Evolutionary conservation across 2,113 vertebrate species (phyloP).

Genomic region (Pteropus alecto): DNA sequence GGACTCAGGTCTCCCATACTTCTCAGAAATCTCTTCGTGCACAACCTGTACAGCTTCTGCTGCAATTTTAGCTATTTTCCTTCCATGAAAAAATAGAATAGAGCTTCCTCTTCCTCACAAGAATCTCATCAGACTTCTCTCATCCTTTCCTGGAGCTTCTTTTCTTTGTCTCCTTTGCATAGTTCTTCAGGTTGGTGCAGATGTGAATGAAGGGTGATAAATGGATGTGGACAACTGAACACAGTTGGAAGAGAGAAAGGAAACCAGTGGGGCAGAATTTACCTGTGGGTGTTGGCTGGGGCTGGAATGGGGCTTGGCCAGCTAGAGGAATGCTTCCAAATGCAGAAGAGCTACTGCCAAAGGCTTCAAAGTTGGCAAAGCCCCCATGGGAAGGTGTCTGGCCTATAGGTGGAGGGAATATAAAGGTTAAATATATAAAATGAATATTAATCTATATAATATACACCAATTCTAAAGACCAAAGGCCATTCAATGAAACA

Average conservation of each 20-base stretch:
- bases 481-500: neutral
- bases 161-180: neutral
- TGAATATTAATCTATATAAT: neutral
- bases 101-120: neutral
- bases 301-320: conserved; percentile 65
- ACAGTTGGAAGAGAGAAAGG: neutral
- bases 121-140: neutral
- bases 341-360: conserved; percentile 47
- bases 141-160: neutral
- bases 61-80: neutral
- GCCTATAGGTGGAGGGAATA: conserved; percentile 40
- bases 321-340: conserved; percentile 67
- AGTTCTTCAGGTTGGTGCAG: neutral
- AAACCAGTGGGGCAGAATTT: neutral
- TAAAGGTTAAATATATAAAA: neutral
- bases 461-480: neutral
- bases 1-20: neutral
- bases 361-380: conserved; percentile 79
- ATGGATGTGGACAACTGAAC: neutral
- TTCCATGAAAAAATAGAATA: neutral
- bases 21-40: neutral
- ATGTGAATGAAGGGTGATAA: neutral
- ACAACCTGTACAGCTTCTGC: neutral
- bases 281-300: conserved; percentile 69
- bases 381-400: conserved; percentile 65